Evolutionary conservation across 2,113 vertebrate genomes (phyloP), one percentile per base, ranked within the genome.

Genomic region (Oryzias javanicus): DNA sequence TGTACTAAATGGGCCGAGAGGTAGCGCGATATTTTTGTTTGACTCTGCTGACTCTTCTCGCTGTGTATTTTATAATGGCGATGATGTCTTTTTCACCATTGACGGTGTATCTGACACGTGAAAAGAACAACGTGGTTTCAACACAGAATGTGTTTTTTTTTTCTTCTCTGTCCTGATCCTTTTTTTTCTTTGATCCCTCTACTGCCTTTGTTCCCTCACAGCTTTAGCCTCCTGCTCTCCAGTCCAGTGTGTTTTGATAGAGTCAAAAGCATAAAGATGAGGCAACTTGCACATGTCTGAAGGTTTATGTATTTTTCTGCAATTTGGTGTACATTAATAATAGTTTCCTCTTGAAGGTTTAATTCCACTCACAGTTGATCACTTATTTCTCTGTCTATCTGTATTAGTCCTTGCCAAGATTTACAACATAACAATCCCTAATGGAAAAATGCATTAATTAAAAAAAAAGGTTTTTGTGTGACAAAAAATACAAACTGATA

Each of bases 1-100:
- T 57, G 55, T 51, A 70, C 70, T 81, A 85, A 90, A 86, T 86
- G 81, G 83, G 52, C 74, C 71, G 60, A 55, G 29, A 45, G 46
- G 44, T 35, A 42, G 44, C 46, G 56, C 45, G 56, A 47, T 68
- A 60, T 74, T 40, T 66, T 48, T 80, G 65, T 81, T 51, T 29
- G 60, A 53, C 49, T 74, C 45, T 42, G n/a, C 41, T 60, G 56
- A 55, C 55, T 67, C 51, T 57, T 14, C 55, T 50, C 4, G 25
- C 17, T 3, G 4, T 16, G 20, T 18, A n/a, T 45, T 49, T 41
- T 1, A 45, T 19, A 47, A 65, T n/a, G 41, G 61, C 16, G 46
- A 63, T 51, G 29, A 50, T 74, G 45, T 55, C 42, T 29, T 69
- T 71, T 76, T 29, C 63, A 12, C 24, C 29, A 22, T 60, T 58